These are phyloP conservation scores for Pocillopora verrucosa DNA, from an alignment of 64 coral and sea anemone species.

Conservation along the genomic window DNA sequence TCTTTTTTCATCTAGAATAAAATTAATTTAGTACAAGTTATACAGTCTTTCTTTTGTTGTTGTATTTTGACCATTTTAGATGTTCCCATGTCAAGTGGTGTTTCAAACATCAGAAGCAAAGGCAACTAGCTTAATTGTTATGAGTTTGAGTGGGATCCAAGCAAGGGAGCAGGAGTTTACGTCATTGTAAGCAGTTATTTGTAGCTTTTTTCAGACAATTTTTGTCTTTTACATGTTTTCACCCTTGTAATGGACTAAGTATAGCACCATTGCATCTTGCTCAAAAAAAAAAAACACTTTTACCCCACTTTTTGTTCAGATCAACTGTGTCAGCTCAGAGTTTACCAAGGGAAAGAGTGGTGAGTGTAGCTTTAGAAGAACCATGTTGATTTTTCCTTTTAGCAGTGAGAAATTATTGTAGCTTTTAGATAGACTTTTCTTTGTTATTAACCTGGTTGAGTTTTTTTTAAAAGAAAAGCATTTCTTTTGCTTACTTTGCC, in stretches of 20 bases:
- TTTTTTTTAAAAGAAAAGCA: too few relatives aligned
- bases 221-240: background rate
- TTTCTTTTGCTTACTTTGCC: background rate
- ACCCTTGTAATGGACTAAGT: too few relatives aligned
- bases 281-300: too few relatives aligned
- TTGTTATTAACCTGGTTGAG: background rate
- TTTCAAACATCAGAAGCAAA: constrained; percentile 94
- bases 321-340: constrained; percentile 97
- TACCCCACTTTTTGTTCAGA: constrained; percentile 36
- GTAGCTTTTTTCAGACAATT: background rate
- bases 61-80: constrained; percentile 51
- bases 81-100: constrained; percentile 95
- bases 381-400: too few relatives aligned
- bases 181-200: constrained; percentile 66
- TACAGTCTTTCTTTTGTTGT: too few relatives aligned
- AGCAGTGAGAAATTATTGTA: background rate
- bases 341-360: constrained; percentile 99
- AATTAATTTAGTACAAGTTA: too few relatives aligned
- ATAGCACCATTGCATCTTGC: too few relatives aligned
- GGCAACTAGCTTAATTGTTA: constrained; percentile 82
- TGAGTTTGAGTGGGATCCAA: constrained; percentile 93
- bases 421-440: background rate
- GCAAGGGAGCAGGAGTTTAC: constrained; percentile 79
- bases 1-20: too few relatives aligned
- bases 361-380: constrained; percentile 9